Evolutionary conservation across 2,888 invertebrate species (phyloP).

Genomic region (Drosophila monieri): DNA sequence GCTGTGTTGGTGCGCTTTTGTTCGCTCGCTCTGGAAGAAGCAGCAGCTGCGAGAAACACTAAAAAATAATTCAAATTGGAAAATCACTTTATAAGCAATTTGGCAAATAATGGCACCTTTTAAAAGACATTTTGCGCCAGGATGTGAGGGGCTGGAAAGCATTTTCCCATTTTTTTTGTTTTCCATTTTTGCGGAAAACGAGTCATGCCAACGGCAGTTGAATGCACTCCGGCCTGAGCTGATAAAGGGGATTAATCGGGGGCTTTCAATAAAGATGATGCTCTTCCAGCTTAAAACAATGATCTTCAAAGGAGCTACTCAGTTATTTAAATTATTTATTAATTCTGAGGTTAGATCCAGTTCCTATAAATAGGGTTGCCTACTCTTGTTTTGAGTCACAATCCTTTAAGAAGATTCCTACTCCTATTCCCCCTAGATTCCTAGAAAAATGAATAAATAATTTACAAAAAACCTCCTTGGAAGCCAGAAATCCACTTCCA

Average conservation of each 20-base stretch:
- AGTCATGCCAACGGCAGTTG: slow-evolving; percentile 65
- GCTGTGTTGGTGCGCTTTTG: slow-evolving; percentile 66
- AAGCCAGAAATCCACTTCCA: too few relatives aligned
- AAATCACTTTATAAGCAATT: slow-evolving; percentile 1
- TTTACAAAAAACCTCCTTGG: too few relatives aligned
- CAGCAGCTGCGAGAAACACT: slow-evolving; percentile 26
- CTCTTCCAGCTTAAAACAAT: background rate
- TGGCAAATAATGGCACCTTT: slow-evolving; percentile 13
- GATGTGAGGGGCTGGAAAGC: background rate
- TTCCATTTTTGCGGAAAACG: slow-evolving; percentile 27
- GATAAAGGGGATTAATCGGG: slow-evolving; percentile 44
- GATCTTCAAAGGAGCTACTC: background rate
- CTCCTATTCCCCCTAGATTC: too few relatives aligned
- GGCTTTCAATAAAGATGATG: background rate
- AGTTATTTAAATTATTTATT: too few relatives aligned
- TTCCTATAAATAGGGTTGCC: too few relatives aligned
- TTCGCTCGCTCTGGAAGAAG: slow-evolving; percentile 53
- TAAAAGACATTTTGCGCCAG: background rate
- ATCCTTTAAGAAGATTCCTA: too few relatives aligned
- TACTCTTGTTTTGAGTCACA: too few relatives aligned
- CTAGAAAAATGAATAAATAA: too few relatives aligned
- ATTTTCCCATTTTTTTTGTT: slow-evolving; percentile 4
- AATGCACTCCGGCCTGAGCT: slow-evolving; percentile 58
- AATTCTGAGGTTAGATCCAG: too few relatives aligned
- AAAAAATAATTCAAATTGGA: slow-evolving; percentile 27